Evolutionary conservation across 2,113 vertebrate species (phyloP).

Genomic region (Scortum barcoo): DNA sequence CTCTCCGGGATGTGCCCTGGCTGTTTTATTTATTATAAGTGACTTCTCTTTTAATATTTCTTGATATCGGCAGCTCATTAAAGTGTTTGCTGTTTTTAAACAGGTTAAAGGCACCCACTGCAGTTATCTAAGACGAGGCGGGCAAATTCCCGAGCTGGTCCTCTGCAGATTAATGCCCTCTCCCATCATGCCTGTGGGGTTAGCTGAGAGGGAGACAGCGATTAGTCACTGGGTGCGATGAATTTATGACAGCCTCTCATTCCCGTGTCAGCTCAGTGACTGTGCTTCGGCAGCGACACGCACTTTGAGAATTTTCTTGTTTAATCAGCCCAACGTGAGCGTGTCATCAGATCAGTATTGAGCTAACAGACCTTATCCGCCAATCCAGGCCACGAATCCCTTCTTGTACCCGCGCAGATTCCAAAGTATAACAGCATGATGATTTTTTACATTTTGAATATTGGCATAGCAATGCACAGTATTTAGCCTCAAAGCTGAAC

Average conservation of each 20-base stretch:
- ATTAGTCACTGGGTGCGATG: constrained; percentile 63
- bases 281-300: constrained; percentile 34
- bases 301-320: constrained; percentile 55
- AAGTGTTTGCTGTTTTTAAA: constrained; percentile 48
- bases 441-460: constrained; percentile 22
- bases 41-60: constrained; percentile 37
- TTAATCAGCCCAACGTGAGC: constrained; percentile 43
- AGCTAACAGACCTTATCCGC: background rate
- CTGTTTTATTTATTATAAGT: constrained; percentile 11
- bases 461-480: constrained; percentile 20
- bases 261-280: constrained; percentile 69
- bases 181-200: constrained; percentile 62
- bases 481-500: constrained; percentile 38
- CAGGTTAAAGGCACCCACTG: constrained; percentile 34
- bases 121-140: constrained; percentile 14
- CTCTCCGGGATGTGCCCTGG: constrained; percentile 1
- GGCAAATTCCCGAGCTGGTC: constrained; percentile 37
- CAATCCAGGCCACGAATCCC: background rate
- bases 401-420: background rate
- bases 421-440: background rate
- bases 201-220: constrained; percentile 60
- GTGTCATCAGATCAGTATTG: constrained; percentile 11
- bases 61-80: constrained; percentile 48
- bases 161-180: constrained; percentile 59
- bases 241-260: constrained; percentile 67